Conservation (phyloP, 1,140 invertebrate genomes). For the Trichomalopsis sarcophagae region DNA sequence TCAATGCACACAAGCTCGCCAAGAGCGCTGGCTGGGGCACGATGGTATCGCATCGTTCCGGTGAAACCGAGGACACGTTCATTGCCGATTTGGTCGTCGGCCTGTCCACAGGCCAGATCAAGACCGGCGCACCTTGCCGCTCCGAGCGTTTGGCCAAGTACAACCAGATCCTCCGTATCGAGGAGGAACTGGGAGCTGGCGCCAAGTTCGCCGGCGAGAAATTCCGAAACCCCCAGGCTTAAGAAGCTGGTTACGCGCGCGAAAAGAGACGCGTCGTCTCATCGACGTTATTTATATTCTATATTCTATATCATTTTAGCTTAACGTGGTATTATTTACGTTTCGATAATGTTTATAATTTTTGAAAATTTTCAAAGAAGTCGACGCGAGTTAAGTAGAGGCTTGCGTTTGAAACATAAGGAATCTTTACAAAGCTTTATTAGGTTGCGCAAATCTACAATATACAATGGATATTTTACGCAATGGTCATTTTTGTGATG, state of each 20-base stretch:
- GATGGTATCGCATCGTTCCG: constrained; percentile 98
- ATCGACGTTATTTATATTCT: constrained; percentile 35
- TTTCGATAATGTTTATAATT: constrained; percentile 43
- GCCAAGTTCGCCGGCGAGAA: constrained; percentile 97
- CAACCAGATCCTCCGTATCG: constrained; percentile 98
- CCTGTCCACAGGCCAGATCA: constrained; percentile 97
- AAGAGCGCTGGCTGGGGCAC: constrained; percentile 97
- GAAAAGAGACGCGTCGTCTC: neutral
- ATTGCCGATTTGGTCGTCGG: constrained; percentile 99
- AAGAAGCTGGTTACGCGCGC: constrained; percentile 50
- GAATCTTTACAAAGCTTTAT: neutral
- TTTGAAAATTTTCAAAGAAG: neutral
- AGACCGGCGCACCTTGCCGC: constrained; percentile 98
- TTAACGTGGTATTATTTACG: constrained; percentile 3
- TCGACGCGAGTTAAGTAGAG: neutral
- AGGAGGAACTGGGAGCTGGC: constrained; percentile 93
- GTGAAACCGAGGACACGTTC: constrained; percentile 99
- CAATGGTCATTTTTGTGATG: neutral
- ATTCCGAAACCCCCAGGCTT: constrained; percentile 87
- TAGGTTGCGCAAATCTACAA: neutral
- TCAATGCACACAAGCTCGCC: constrained; percentile 94
- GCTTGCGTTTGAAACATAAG: neutral
- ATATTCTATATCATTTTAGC: neutral
- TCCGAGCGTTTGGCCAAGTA: constrained; percentile 99
- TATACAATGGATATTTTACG: neutral